Evolutionary conservation across 2,797 vertebrate species (phyloP), one percentile per base, ranked within the genome.

Genomic region (Oreochromis mossambicus): DNA sequence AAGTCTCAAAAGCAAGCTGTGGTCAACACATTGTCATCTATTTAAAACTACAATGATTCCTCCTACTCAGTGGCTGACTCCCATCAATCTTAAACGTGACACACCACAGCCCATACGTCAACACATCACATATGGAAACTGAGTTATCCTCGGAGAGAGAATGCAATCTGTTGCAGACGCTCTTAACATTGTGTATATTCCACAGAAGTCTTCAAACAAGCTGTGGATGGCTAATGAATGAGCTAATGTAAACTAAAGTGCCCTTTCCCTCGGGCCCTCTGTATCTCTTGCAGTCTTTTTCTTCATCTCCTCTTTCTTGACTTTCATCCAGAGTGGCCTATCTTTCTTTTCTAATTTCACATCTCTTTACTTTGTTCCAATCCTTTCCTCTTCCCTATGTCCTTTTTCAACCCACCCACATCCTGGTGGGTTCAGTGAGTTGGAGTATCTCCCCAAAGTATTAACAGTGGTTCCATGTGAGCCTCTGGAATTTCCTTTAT

Each of bases 401-500:
- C 41, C 8, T 13, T 24, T 77, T 73, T 66, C 54, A 36, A 83
- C 81, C 79, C 82, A 75, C 84, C 79, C 79, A 50, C 19, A 21
- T 48, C 36, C 46, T 26, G 41, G 56, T 79, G 29, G 24, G 38
- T 78, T 80, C 54, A 73, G 78, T 75, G 82, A 81, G 24, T 17
- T 87, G 75, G 77, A 92, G 61, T 81, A 84, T 86, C 58, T 48
- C 85, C 84, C 83, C 13, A 78, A 52, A 77, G 87, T 79, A 38
- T 88, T 77, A 79, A 52, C 51, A 75, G 80, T 36, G 46, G 84
- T 87, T 93, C 89, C 90, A 89, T 93, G 90, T 94, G 88, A 95
- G 87, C 86, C 85, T 80, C 83, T 90, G 94, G 94, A 95, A 95
- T 94, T 94, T 96, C 92, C 92, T 92, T 85, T 56, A 36, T 5